Percentiles rank a stretch among this genome's conserved stretches.
Evolutionary conservation across 2,888 invertebrate species (phyloP).

Genomic region (Diadegma fenestrale): DNA sequence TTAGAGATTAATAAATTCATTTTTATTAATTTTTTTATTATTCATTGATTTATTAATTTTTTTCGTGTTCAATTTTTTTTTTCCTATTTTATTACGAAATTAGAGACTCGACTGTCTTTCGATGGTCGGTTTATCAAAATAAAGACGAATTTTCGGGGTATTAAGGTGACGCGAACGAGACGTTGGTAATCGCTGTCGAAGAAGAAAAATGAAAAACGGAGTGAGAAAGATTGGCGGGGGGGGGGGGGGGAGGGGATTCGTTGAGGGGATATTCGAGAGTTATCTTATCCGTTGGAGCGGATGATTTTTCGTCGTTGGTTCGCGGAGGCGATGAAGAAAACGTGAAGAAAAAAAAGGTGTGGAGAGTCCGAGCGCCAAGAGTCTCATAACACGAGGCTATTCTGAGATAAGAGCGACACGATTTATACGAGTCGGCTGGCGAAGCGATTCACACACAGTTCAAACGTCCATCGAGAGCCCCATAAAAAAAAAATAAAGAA

Average conservation of each 20-base stretch:
- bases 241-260: constrained; percentile 54
- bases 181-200: background rate
- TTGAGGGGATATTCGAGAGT: constrained; percentile 71
- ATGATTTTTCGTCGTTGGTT: constrained; percentile 47
- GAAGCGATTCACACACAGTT: constrained; percentile 5
- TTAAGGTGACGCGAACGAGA: background rate
- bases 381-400: constrained; percentile 28
- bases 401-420: constrained; percentile 24
- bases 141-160: background rate
- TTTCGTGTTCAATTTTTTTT: background rate
- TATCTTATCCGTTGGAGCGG: constrained; percentile 77
- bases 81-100: background rate
- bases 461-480: constrained; percentile 17
- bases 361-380: constrained; percentile 15
- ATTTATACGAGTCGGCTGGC: constrained; percentile 2
- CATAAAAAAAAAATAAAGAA: background rate
- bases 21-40: background rate
- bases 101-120: too few species aligned
- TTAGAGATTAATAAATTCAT: background rate
- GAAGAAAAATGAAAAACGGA: constrained; percentile 47
- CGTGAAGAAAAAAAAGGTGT: constrained; percentile 11
- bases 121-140: background rate
- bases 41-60: too few species aligned
- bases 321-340: background rate
- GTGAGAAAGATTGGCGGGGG: constrained; percentile 61